Evolutionary conservation across 1,140 invertebrate genomes (phyloP).

Genomic region (roundworm (Caenorhabditis elegans)): WBcel235 BX284603.4:9820001-9820500

Average conservation of each 20-base stretch:
- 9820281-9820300: constrained; percentile 42
- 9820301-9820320: constrained; percentile 27
- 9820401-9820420: neutral
- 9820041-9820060: too few relatives aligned
- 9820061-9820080: too few relatives aligned
- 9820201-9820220: constrained; percentile 13
- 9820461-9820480: constrained; percentile 27
- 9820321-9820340: neutral
- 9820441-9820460: constrained; percentile 29
- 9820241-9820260: constrained; percentile 21
- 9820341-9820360: constrained; percentile 33
- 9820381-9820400: constrained; percentile 6
- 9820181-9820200: constrained; percentile 8
- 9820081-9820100: too few relatives aligned
- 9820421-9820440: constrained; percentile 36
- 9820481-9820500: neutral
- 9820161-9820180: constrained; percentile 20
- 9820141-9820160: neutral
- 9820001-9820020: too few relatives aligned
- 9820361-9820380: constrained; percentile 26
- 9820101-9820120: too few relatives aligned
- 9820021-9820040: too few relatives aligned
- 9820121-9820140: neutral
- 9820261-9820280: constrained; percentile 19
- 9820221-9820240: constrained; percentile 28